Conservation (phyloP, 2,888 invertebrate genomes). For the Ochropacha duplaris region DNA sequence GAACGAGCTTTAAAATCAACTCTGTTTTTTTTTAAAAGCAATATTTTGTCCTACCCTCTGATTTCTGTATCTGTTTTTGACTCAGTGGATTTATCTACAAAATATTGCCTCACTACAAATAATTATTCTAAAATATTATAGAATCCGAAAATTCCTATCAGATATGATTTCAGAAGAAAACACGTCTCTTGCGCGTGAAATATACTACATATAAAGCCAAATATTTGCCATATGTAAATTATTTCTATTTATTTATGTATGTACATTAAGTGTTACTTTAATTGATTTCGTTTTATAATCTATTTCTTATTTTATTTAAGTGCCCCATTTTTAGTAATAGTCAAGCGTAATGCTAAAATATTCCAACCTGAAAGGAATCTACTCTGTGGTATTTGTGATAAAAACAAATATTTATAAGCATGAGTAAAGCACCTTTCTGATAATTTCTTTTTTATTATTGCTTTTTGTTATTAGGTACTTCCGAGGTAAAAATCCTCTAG, state of each 20-base stretch:
- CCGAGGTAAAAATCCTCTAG: slow-evolving; percentile 42
- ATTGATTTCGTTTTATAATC: slow-evolving; percentile 43
- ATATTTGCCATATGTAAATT: slow-evolving; percentile 80
- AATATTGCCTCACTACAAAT: background rate
- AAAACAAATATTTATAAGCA: slow-evolving; percentile 76
- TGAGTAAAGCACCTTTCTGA: slow-evolving; percentile 61
- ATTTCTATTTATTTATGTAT: slow-evolving; percentile 70
- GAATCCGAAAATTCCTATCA: slow-evolving; percentile 17
- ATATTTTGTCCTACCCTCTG: slow-evolving; percentile 5
- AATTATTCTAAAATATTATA: background rate
- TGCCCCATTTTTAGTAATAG: background rate
- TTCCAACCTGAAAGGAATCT: slow-evolving; percentile 50
- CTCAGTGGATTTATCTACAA: background rate
- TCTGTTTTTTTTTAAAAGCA: background rate
- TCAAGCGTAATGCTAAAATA: background rate
- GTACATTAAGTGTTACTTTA: slow-evolving; percentile 56
- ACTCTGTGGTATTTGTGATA: slow-evolving; percentile 74
- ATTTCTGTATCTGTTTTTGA: slow-evolving; percentile 14
- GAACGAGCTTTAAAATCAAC: slow-evolving; percentile 65
- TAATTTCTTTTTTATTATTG: slow-evolving; percentile 42
- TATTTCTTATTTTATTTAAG: slow-evolving; percentile 14
- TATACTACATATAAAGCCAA: slow-evolving; percentile 75
- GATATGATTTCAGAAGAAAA: slow-evolving; percentile 17
- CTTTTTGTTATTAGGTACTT: slow-evolving; percentile 47
- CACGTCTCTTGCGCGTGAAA: slow-evolving; percentile 48